phyloP scores from a whole-genome alignment of 2,797 vertebrate genomes.

The Gymnodraco acuticeps region DNA sequence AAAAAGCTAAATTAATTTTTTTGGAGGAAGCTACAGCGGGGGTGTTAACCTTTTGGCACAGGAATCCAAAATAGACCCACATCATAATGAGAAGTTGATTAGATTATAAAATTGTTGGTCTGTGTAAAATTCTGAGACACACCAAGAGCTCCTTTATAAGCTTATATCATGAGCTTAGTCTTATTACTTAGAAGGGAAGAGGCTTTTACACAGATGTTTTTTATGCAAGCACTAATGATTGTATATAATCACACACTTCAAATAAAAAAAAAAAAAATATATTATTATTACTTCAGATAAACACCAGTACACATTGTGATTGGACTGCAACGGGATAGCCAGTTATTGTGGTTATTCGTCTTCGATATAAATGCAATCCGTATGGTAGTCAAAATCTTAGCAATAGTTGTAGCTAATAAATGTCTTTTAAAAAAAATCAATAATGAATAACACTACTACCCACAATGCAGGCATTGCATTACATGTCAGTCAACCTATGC shows the following conservation, averaged over 20 bases:
- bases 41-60: constrained; percentile 46
- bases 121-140: constrained; percentile 26
- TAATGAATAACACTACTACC: background rate
- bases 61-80: constrained; percentile 44
- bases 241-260: background rate
- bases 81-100: constrained; percentile 64
- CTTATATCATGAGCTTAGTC: constrained; percentile 13
- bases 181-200: constrained; percentile 27
- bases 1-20: constrained; percentile 52
- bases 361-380: background rate
- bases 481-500: no score
- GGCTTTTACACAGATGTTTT: constrained; percentile 45
- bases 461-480: background rate
- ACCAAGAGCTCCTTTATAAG: constrained; percentile 19
- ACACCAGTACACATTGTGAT: background rate
- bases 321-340: background rate
- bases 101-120: constrained; percentile 52
- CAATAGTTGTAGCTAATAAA: no score
- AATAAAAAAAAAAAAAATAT: no score
- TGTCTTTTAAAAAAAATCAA: background rate
- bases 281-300: no score
- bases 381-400: background rate
- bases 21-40: constrained; percentile 26
- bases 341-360: background rate
- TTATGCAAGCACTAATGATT: constrained; percentile 8